Conservation (phyloP, 2,113 vertebrate genomes). For the Hemibagrus wyckioides region DNA sequence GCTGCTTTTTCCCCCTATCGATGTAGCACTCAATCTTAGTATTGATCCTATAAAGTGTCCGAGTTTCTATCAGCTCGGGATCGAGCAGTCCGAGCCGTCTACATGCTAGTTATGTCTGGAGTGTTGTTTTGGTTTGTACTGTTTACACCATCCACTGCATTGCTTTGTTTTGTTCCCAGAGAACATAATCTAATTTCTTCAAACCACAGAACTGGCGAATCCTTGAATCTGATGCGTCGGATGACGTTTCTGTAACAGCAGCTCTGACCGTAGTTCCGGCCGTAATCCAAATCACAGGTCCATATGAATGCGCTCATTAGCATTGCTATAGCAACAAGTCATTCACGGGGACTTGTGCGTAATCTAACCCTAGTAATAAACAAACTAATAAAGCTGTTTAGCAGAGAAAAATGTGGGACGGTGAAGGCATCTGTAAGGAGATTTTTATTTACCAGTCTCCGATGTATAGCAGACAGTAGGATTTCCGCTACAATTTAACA, state of each 20-base stretch:
- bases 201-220: not conserved
- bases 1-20: not conserved
- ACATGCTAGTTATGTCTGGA: conserved; percentile 7
- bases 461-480: not conserved
- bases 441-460: not conserved
- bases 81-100: conserved; percentile 13
- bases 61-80: conserved; percentile 34
- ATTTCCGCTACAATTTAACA: not conserved
- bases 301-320: not conserved
- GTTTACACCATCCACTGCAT: conserved; percentile 2
- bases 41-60: conserved; percentile 34
- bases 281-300: not conserved
- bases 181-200: not conserved
- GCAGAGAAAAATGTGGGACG: not conserved
- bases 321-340: not conserved
- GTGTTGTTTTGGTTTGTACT: not conserved
- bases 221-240: not conserved
- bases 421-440: not conserved
- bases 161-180: conserved; percentile 11
- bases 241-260: not conserved
- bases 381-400: not conserved
- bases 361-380: not conserved
- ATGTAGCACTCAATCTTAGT: conserved; percentile 6
- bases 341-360: not conserved
- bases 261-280: not conserved